Base-by-base conservation (phyloP, 2,888 invertebrate species). In the Harmothoe impar region DNA sequence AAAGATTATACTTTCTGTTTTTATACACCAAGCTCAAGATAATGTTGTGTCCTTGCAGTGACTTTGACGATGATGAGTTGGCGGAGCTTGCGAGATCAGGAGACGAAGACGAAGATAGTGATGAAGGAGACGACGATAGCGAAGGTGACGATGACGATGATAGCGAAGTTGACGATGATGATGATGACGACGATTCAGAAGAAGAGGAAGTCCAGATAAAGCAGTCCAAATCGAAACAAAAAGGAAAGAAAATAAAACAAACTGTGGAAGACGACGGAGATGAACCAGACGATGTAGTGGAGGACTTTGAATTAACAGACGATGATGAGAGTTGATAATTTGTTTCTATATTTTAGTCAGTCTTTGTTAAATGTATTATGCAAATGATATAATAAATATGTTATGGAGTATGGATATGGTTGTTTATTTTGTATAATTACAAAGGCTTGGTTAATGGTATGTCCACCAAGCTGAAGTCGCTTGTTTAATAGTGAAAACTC, bases 21-120 rank as follows among this genome's bases (percentile, higher is more conserved):
- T 43, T 43, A 10, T n/a, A 43, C 43, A 43, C 43, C 10, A 43
- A 43, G 43, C 43, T 43, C 5, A 43, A 3, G 43, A 10, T 43
- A 43, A 7, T 43, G 5, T 43, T 43, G 43, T 88, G 0, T 89
- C 23, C 10, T 90, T 88, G 10, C 62, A 91, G 91, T 86, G 88
- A 90, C 51, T 88, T 91, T 33, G 88, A 91, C 33, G 35, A 35
- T 15, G 91, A 91, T 86, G 91, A 91, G 88, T 68, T 86, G 31
- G 91, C 51, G 25, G 51, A 54, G 25, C 78, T 91, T 29, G 90
- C 56, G 23, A 23, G 84, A 7, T 91, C 91, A 17, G 91, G 89
- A 25, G 89, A 90, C n/a, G 91, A 91, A 31, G 91, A 91, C 35
- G 84, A 68, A 1, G 90, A 77, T 35, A 62, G 56, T 23, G 88